Conservation (phyloP, 2,797 vertebrate genomes). For the Chrysocyon brachyurus region DNA sequence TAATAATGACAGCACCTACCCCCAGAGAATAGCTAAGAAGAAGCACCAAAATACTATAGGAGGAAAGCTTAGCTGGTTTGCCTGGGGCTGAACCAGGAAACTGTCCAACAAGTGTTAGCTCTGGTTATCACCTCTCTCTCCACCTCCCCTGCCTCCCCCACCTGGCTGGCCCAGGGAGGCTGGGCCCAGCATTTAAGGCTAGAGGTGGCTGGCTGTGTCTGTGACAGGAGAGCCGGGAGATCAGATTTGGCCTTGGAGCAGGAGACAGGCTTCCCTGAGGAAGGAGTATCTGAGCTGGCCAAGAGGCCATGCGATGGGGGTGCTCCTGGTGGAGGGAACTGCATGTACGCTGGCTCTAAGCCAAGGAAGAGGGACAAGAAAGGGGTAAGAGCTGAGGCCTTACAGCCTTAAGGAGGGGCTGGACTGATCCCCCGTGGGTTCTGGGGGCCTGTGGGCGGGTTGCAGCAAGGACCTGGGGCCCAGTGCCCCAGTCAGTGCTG, state of each 20-base stretch:
- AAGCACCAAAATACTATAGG: accelerated
- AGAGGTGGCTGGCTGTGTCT: background rate
- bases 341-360: background rate
- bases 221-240: background rate
- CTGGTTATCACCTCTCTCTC: background rate
- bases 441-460: background rate
- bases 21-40: background rate
- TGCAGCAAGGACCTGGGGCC: background rate
- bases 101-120: background rate
- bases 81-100: background rate
- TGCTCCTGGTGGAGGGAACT: background rate
- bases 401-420: background rate
- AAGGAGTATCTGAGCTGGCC: background rate
- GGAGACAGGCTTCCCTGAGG: background rate
- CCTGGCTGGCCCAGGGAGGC: background rate
- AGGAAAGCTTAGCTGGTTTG: background rate
- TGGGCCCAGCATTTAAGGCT: background rate
- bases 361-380: background rate
- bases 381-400: background rate
- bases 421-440: background rate
- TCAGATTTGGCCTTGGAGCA: background rate
- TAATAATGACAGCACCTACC: background rate
- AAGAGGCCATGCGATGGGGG: background rate
- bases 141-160: background rate
- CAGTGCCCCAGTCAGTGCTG: background rate